Conservation (phyloP, 2,888 invertebrate genomes). For the Fragum fragum region DNA sequence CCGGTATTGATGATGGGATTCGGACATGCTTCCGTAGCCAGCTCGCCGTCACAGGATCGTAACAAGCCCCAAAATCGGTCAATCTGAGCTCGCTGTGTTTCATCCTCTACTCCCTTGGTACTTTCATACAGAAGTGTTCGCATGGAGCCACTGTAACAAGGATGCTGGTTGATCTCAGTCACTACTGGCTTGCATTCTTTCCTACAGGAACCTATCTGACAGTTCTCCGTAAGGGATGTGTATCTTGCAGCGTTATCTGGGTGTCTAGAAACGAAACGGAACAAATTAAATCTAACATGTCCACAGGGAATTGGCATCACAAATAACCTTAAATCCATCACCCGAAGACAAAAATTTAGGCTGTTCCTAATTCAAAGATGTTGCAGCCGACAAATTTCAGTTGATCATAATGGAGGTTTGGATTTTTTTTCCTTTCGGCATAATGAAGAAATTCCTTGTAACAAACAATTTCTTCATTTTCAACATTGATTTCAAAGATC, state of each 20-base stretch:
- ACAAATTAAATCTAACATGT: no score
- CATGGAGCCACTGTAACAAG: constrained; percentile 62
- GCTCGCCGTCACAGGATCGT: constrained; percentile 40
- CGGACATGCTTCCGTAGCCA: not conserved
- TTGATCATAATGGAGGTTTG: no score
- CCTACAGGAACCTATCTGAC: constrained; percentile 44
- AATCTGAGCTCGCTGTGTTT: not conserved
- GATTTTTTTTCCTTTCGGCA: no score
- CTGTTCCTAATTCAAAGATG: no score
- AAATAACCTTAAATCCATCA: no score
- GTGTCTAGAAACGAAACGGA: constrained; percentile 30
- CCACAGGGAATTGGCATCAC: no score
- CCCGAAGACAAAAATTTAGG: no score
- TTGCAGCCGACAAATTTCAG: no score
- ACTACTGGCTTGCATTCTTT: constrained; percentile 56
- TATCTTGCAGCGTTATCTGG: constrained; percentile 41
- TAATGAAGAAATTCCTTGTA: no score
- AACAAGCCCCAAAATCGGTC: constrained; percentile 33
- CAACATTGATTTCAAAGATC: no score
- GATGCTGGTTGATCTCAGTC: constrained; percentile 49
- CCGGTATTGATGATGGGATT: not conserved
- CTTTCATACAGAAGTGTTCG: not conserved
- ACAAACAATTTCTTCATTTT: no score
- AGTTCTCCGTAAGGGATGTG: constrained; percentile 37
- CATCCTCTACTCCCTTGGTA: not conserved